These are phyloP conservation scores for Nemotelus nigrinus DNA, from an alignment of 2,888 invertebrate genomes.

Conservation along the genomic window DNA sequence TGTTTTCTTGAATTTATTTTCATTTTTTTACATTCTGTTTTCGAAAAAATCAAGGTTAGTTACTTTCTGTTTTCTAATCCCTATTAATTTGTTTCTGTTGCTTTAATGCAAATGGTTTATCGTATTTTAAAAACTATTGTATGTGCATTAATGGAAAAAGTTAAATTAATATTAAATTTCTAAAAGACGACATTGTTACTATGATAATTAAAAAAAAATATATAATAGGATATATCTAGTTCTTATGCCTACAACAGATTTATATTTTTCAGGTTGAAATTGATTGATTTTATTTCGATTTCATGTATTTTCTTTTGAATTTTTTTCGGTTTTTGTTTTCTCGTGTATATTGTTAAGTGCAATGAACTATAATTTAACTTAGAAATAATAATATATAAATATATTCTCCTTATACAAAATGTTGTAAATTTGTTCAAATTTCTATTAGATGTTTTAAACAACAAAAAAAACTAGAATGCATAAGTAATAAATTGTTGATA, in stretches of 20 bases:
- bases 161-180: conserved; percentile 26
- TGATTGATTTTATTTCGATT: neutral
- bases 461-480: conserved; percentile 1
- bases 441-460: neutral
- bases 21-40: conserved; percentile 8
- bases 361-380: neutral
- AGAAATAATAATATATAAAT: neutral
- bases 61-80: conserved; percentile 21
- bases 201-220: neutral
- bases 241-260: neutral
- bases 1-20: conserved; percentile 18
- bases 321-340: too few species aligned
- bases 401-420: neutral
- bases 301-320: too few species aligned
- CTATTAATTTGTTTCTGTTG: conserved; percentile 16
- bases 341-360: neutral
- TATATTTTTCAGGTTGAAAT: neutral
- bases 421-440: conserved; percentile 16
- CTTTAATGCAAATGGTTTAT: conserved; percentile 1
- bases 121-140: neutral
- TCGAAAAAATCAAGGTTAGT: conserved; percentile 36
- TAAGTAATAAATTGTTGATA: conserved; percentile 17
- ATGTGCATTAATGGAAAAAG: conserved; percentile 19
- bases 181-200: conserved; percentile 36
- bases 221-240: conserved; percentile 10